Evolutionary conservation across 2,888 invertebrate genomes (phyloP), one percentile per base, ranked within the genome.

Genomic region (Agrotis ipsilon): DNA sequence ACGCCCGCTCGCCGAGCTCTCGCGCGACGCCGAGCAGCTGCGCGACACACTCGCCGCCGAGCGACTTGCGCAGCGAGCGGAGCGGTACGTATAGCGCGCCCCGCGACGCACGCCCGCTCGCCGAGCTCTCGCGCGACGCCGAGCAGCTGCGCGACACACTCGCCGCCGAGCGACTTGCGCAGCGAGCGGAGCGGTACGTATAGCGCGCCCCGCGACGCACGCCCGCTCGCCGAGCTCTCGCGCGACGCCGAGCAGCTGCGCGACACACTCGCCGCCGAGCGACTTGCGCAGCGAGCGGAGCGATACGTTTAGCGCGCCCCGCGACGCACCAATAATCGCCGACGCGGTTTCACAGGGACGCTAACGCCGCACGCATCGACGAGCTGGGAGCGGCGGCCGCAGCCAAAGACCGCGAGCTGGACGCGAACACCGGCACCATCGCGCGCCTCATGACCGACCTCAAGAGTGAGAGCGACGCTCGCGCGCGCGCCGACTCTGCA

Each of bases 401-500:
- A n/a, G 76, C 68, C 48, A 46, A 58, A 11, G 63, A 70, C 14
- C 75, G 69, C 51, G 85, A 79, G 71, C 74, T 82, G 60, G 76
- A 77, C 64, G 75, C 57, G 51, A 67, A 48, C 60, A 61, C 72
- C 52, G 62, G 57, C 68, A 72, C 76, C 75, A 68, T 84, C 60
- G 74, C 82, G 61, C 66, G 72, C 24, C 85, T 84, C 62, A 82
- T 78, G 83, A 27, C 68, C 24, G 83, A 85, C 21, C 67, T 82
- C 24, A 66, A 66, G 21, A 19, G 57, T 59, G 80, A 75, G 72
- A 69, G 64, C 27, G 75, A 71, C 39, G 80, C 80, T 21, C 72
- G 75, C 52, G 73, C 64, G 4, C 72, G 80, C 14, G 43, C 62
- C 58, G 80, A 84, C 21, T 55, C 62, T 27, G 75, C 66, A 27